Evolutionary conservation across 2,113 vertebrate genomes (phyloP).

Genomic region (Cololabis saira): DNA sequence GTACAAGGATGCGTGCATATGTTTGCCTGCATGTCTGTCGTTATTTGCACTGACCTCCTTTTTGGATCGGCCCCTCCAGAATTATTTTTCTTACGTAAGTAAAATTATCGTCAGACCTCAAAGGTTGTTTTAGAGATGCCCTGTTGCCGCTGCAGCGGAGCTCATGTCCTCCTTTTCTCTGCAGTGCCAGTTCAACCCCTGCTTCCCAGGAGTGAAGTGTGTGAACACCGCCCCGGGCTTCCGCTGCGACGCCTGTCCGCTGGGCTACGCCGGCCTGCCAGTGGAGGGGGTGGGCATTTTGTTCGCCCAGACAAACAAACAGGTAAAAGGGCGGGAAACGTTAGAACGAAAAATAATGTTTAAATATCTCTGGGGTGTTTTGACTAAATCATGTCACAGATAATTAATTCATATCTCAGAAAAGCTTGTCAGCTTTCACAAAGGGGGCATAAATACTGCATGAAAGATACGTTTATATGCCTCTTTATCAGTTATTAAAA

Average conservation of each 20-base stretch:
- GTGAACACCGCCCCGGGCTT: conserved; percentile 92
- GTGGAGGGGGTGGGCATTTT: conserved; percentile 87
- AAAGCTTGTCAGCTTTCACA: too few species aligned
- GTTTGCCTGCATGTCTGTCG: conserved; percentile 19
- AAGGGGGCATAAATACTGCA: too few species aligned
- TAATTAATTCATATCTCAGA: too few species aligned
- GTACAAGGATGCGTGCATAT: conserved; percentile 5
- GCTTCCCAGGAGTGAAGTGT: conserved; percentile 94
- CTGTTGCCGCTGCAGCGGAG: conserved; percentile 37
- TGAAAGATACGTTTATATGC: too few species aligned
- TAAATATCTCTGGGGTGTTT: too few species aligned
- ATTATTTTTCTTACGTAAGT: conserved; percentile 40
- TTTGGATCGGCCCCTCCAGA: conserved; percentile 28
- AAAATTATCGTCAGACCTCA: conserved; percentile 53
- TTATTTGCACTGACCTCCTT: conserved; percentile 36
- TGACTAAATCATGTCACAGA: too few species aligned
- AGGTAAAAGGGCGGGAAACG: conserved; percentile 78
- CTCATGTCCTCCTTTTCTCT: conserved; percentile 43
- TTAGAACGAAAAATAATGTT: too few species aligned
- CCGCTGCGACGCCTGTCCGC: conserved; percentile 91
- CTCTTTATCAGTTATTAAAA: too few species aligned
- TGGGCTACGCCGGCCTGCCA: conserved; percentile 85
- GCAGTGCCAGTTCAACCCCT: conserved; percentile 94
- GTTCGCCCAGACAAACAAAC: conserved; percentile 91
- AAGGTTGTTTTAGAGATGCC: conserved; percentile 35